Percentiles rank a stretch among this genome's conserved stretches.
These are phyloP conservation scores for Polydrusus pterygomalis DNA, from an alignment of 2,888 invertebrate genomes.

Conservation along the genomic window DNA sequence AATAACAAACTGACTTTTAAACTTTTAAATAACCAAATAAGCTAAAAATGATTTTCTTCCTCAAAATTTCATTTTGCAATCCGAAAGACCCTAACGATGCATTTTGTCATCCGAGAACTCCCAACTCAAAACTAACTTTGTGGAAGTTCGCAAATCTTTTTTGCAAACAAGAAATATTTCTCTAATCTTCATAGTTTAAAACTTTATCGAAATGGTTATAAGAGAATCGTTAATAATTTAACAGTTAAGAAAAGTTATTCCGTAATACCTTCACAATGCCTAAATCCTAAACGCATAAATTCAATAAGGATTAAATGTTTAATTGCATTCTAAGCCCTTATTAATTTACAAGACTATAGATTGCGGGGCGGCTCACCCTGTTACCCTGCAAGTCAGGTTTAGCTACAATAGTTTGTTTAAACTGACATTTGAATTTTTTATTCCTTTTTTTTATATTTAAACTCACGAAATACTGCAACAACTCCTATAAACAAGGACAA, in stretches of 20 bases:
- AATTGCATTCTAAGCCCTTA: too few relatives aligned
- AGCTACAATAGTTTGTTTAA: too few relatives aligned
- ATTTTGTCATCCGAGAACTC: conserved; percentile 3
- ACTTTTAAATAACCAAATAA: not conserved
- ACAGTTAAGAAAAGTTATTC: not conserved
- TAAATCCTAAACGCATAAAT: not conserved
- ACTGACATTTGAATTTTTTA: too few relatives aligned
- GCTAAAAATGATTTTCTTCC: not conserved
- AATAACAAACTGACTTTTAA: too few relatives aligned
- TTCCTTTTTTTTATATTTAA: too few relatives aligned
- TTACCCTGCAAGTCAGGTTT: too few relatives aligned
- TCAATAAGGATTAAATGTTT: too few relatives aligned
- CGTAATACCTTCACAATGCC: not conserved
- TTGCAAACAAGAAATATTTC: conserved; percentile 6
- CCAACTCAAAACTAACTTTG: not conserved
- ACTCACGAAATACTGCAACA: too few relatives aligned
- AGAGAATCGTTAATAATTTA: too few relatives aligned
- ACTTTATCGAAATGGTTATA: conserved; percentile 3
- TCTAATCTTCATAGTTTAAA: not conserved
- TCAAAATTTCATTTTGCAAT: not conserved
- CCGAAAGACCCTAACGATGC: not conserved
- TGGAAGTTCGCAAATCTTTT: conserved; percentile 5
- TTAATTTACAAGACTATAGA: not conserved
- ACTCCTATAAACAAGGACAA: too few relatives aligned
- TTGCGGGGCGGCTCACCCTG: too few relatives aligned